phyloP scores from a whole-genome alignment of 2,888 invertebrate species.

The Pseudolycoriella hygida region DNA sequence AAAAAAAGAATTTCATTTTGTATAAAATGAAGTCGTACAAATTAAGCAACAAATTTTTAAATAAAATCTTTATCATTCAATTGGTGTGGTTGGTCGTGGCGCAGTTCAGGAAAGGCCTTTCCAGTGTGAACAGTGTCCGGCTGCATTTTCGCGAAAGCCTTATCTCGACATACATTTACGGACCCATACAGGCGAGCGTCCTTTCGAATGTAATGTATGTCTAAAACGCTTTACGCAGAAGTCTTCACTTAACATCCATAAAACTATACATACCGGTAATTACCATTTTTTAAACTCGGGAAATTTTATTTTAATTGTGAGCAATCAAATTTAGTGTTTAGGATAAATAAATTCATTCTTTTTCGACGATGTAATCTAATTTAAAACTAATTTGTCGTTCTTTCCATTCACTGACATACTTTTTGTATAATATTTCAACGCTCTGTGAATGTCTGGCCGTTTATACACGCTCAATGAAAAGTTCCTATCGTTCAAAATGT shows the following conservation, averaged over 20 bases:
- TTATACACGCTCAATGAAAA: too few relatives aligned
- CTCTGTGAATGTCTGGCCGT: too few relatives aligned
- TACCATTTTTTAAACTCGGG: slow-evolving; percentile 1
- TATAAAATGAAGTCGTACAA: too few relatives aligned
- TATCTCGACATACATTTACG: slow-evolving; percentile 45
- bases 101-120: slow-evolving; percentile 27
- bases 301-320: slow-evolving; percentile 5
- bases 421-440: too few relatives aligned
- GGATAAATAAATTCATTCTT: too few relatives aligned
- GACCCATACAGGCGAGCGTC: slow-evolving; percentile 31
- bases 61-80: background rate
- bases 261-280: slow-evolving; percentile 17
- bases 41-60: too few relatives aligned
- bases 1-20: too few relatives aligned
- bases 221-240: slow-evolving; percentile 55
- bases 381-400: too few relatives aligned
- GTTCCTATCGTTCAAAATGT: too few relatives aligned
- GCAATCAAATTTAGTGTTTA: too few relatives aligned
- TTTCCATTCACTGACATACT: too few relatives aligned
- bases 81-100: slow-evolving; percentile 4
- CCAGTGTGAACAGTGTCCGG: slow-evolving; percentile 34
- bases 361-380: too few relatives aligned
- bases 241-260: slow-evolving; percentile 48
- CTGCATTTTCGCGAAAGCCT: slow-evolving; percentile 40
- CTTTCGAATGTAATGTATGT: slow-evolving; percentile 48